Evolutionary conservation across 2,797 vertebrate species (phyloP), one percentile per base, ranked within the genome.

Genomic region (Oryzias sinensis): DNA sequence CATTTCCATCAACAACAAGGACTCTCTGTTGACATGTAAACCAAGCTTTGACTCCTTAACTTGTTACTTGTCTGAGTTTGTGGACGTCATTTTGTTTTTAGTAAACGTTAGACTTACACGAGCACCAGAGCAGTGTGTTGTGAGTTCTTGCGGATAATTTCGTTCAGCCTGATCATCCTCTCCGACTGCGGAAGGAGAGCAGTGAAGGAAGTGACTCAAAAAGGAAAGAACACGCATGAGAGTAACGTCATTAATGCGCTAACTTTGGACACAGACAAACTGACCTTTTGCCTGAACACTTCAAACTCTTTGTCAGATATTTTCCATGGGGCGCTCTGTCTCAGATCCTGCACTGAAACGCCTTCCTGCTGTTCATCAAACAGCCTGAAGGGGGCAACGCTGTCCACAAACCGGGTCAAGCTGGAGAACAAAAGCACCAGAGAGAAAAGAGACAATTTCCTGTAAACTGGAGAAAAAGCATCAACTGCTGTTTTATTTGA

Each of bases 91-190:
- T 33, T 9, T 33, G 7, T 33, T 1, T 33, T 33, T 2, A 14
- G 27, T 49, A 49, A 14, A 24, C 14, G 0, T 1, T 57, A 14
- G 44, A 92, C 92, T 93, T 77, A 91, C 92, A 90, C 85, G 66
- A 92, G 77, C 33, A 91, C 80, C 7, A 94, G 86, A 25, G 90
- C 86, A 3, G 89, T 86, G 0, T 90, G 79, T 40, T 77, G 79
- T 6, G 91, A 93, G 74, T 93, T 91, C 50, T 82, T 84, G 45
- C 87, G 70, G 18, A 93, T 90, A 18, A 92, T 90, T 83, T 93
- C 91, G 33, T 91, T 92, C 80, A 92, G 70, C 46, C 80, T 70
- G 55, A 93, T 81, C 66, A 89, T 91, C 55, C 64, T 87, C 61
- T 92, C 88, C 1, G 88, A 88, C 90, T 93, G 69, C 17, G 22